Base-by-base conservation (phyloP, 2,888 invertebrate genomes). In the Leptinotarsa peninsularis region DNA sequence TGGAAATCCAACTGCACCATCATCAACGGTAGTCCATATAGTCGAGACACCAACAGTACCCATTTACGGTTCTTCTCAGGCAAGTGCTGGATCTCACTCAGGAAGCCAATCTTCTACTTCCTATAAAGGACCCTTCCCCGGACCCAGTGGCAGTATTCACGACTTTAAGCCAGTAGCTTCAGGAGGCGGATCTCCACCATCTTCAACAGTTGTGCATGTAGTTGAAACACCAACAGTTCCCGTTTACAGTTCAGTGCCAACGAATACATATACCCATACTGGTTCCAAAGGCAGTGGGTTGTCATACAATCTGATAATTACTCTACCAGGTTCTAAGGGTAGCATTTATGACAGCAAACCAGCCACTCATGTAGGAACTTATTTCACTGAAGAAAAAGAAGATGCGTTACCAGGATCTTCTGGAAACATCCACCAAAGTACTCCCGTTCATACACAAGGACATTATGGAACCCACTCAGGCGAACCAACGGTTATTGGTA, bases 141-240 rank as follows among this genome's bases (percentile, higher is more conserved):
- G 83, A 67, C 83, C 83, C 21, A 79, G 68, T 72, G 83, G 82
- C 18, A 82, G 81, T 49, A 83, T 84, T 58, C 75, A 82, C 71
- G 81, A 81, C 50, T 80, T 58, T 54, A 82, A 81, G 77, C 81
- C 79, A 3, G 83, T 80, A 18, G 75, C 78, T 27, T 63, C 76
- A 14, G 77, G 77, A 14, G 77, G 77, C 49, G 74, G 71, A 63
- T 63, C 73, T 49, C 67, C 74, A 23, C 63, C 63, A 18, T 15
- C 56, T 3, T 69, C 67, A 56, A 49, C 66, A 52, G 4, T 43
- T 27, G n/a, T 63, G 5, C 63, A 63, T 43, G n/a, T 69, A 17
- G n/a, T 15, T 18, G 72, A 68, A 14, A 69, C 63, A 4, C 43
- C 63, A 17, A 5, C 14, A 7, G n/a, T 3, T 33, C 63, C 63